Conservation (phyloP, 1,140 invertebrate genomes). For the Euura lappo region DNA sequence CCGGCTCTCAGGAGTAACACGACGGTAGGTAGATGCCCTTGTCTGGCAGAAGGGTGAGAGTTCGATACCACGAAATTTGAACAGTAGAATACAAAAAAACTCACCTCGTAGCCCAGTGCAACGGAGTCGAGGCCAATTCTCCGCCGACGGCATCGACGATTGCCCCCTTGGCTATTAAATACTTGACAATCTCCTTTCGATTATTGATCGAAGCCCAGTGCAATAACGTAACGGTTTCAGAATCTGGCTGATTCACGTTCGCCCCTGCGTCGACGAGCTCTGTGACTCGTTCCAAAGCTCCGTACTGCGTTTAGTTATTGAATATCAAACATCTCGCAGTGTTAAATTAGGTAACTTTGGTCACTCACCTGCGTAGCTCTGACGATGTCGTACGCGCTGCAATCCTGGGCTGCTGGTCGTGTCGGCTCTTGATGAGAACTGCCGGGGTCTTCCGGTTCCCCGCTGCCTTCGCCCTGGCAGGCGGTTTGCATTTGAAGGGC, state of each 20-base stretch:
- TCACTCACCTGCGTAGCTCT: constrained; percentile 83
- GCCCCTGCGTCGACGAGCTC: constrained; percentile 88
- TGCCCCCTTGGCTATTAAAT: constrained; percentile 86
- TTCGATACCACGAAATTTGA: not conserved
- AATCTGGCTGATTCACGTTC: constrained; percentile 89
- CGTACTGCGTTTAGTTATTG: constrained; percentile 69
- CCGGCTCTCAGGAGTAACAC: constrained; percentile 91
- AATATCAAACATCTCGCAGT: not conserved
- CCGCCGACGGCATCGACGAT: constrained; percentile 94
- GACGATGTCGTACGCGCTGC: constrained; percentile 89
- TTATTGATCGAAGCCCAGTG: constrained; percentile 99
- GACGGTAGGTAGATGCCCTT: constrained; percentile 92
- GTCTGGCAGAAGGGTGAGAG: constrained; percentile 59
- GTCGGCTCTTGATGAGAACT: constrained; percentile 54
- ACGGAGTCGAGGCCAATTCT: constrained; percentile 91
- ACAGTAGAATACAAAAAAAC: constrained; percentile 4
- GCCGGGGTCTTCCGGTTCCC: constrained; percentile 46
- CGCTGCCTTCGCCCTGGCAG: constrained; percentile 52
- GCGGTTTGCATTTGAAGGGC: constrained; percentile 55
- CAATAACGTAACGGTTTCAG: constrained; percentile 92
- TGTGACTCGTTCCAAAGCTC: constrained; percentile 80
- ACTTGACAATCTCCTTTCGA: constrained; percentile 88
- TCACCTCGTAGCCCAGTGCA: constrained; percentile 95
- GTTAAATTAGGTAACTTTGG: too few species aligned
- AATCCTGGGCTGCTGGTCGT: constrained; percentile 66